A percentile compares a stretch with the other conserved stretches of the same genome.
phyloP scores from a whole-genome alignment of 2,113 vertebrate genomes.

The Deroptyus accipitrinus region DNA sequence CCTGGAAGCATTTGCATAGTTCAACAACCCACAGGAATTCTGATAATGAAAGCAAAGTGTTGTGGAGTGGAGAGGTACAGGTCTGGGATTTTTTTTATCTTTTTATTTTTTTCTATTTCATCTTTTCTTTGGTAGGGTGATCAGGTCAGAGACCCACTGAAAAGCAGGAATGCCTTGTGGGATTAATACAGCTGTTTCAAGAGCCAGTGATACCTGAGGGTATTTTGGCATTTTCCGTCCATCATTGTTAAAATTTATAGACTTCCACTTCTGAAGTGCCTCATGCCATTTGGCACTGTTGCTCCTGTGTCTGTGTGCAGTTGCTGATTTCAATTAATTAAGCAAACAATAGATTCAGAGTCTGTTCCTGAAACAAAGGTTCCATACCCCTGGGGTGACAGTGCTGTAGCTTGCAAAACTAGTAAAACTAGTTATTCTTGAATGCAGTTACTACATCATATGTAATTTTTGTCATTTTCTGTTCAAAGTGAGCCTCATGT shows the following conservation, averaged over 20 bases:
- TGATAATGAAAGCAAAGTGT: background rate
- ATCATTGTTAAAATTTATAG: background rate
- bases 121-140: background rate
- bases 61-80: background rate
- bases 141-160: background rate
- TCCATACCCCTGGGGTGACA: background rate
- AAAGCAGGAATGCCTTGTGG: background rate
- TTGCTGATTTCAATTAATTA: constrained; percentile 27
- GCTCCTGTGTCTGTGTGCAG: background rate
- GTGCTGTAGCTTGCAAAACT: background rate
- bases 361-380: background rate
- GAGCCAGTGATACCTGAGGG: background rate
- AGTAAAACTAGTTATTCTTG: background rate
- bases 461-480: background rate
- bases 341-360: background rate
- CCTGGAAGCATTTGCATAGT: background rate
- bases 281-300: background rate
- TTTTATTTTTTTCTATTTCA: background rate
- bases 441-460: background rate
- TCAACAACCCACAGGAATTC: background rate
- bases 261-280: background rate
- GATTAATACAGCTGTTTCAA: background rate
- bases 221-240: background rate
- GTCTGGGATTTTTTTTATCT: background rate
- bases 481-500: background rate